Conservation (phyloP, 2,113 vertebrate genomes). For the Dasyurus viverrinus region DNA sequence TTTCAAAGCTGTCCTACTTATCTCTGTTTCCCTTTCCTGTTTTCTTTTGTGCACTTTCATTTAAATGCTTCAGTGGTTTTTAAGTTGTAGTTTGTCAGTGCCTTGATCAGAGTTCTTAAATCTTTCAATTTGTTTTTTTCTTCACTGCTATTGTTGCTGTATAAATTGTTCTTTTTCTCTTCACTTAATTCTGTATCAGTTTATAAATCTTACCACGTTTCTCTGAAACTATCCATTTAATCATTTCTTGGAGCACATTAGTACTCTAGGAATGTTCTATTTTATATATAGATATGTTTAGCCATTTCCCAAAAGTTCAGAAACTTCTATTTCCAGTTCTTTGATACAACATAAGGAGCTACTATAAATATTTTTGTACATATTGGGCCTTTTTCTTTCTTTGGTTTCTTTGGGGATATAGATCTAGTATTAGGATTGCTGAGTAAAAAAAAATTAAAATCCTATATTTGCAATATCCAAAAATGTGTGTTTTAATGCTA, state of each 20-base stretch:
- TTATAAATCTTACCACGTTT: background rate
- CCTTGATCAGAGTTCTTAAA: background rate
- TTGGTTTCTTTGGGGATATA: background rate
- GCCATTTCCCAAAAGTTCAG: background rate
- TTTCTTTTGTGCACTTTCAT: background rate
- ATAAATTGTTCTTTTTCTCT: background rate
- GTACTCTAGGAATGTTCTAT: background rate
- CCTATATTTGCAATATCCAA: background rate
- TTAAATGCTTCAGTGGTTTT: background rate
- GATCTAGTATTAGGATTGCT: background rate
- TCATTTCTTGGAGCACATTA: background rate
- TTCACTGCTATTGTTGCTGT: background rate
- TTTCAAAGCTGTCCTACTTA: background rate
- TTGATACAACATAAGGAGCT: background rate
- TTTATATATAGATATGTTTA: background rate
- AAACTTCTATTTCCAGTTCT: background rate
- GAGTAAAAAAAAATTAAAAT: background rate
- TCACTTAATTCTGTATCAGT: background rate
- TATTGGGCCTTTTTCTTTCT: background rate
- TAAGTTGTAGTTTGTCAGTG: background rate
- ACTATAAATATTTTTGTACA: background rate
- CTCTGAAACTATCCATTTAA: background rate
- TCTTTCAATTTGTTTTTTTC: background rate
- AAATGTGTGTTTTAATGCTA: background rate
- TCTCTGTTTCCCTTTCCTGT: background rate